Evolutionary conservation across 64 coral and sea anemone species (phyloP).

Genomic region (Montipora cactus): DNA sequence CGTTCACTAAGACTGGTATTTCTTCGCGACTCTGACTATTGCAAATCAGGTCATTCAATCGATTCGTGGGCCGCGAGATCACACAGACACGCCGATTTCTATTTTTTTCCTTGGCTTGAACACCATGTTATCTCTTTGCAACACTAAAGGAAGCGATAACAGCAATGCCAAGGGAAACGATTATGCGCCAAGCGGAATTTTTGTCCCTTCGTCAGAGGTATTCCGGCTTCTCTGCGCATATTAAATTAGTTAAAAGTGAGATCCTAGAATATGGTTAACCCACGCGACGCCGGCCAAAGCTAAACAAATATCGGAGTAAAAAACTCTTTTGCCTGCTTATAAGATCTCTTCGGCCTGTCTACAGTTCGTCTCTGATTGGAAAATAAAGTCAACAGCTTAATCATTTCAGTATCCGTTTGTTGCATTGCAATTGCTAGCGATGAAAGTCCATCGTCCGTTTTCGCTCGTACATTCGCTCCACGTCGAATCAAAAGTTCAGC

Average conservation of each 20-base stretch:
- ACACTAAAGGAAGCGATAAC: neutral
- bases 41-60: too few species aligned
- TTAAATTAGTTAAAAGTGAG: neutral
- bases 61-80: neutral
- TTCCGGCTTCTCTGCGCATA: neutral
- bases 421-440: constrained; percentile 85
- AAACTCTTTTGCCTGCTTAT: constrained; percentile 31
- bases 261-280: neutral
- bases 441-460: constrained; percentile 88
- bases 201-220: neutral
- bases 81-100: neutral
- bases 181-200: constrained; percentile 12
- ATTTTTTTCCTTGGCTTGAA: neutral
- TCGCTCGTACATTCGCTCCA: constrained; percentile 69
- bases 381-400: constrained; percentile 70
- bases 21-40: neutral
- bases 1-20: neutral
- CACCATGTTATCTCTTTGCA: neutral
- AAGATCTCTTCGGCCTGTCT: constrained; percentile 19
- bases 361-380: constrained; percentile 16
- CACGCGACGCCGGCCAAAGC: neutral
- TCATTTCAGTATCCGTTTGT: constrained; percentile 87
- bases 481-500: constrained; percentile 64
- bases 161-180: neutral
- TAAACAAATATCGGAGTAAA: constrained; percentile 22